These are phyloP conservation scores for Myanophis thanlyinensis DNA, from an alignment of 2,113 vertebrate species.

Conservation along the genomic window DNA sequence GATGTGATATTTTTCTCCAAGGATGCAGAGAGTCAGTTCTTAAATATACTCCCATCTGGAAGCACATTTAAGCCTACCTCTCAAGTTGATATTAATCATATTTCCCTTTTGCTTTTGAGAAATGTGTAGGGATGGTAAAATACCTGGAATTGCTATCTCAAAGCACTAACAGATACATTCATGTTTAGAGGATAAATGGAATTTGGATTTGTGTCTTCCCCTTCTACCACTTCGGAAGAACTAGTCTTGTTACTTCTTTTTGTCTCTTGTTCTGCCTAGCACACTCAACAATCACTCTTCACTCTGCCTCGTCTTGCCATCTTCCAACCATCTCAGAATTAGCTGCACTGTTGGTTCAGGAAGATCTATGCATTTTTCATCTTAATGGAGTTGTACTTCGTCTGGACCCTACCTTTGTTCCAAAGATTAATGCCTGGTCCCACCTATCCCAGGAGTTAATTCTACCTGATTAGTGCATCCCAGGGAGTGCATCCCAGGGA, in stretches of 20 bases:
- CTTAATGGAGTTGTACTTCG: too few species aligned
- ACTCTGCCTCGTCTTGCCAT: not conserved
- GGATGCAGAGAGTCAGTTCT: not conserved
- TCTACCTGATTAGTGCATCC: too few species aligned
- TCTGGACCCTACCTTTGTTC: too few species aligned
- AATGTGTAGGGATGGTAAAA: not conserved
- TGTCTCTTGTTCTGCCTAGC: not conserved
- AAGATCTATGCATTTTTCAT: too few species aligned
- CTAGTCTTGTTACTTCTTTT: not conserved
- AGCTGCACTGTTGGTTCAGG: too few species aligned
- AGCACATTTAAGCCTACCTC: not conserved
- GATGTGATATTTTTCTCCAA: not conserved
- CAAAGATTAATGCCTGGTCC: too few species aligned
- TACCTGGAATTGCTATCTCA: not conserved
- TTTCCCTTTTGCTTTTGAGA: not conserved
- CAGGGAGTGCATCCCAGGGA: too few species aligned
- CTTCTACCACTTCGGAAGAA: not conserved
- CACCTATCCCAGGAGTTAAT: too few species aligned
- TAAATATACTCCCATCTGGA: not conserved
- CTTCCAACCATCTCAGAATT: too few species aligned
- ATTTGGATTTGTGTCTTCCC: not conserved
- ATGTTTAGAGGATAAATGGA: not conserved
- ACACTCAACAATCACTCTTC: not conserved
- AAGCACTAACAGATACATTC: not conserved
- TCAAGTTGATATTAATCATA: not conserved